Evolutionary conservation across 2,797 vertebrate species (phyloP).

Genomic region (Sebastes itinus): DNA sequence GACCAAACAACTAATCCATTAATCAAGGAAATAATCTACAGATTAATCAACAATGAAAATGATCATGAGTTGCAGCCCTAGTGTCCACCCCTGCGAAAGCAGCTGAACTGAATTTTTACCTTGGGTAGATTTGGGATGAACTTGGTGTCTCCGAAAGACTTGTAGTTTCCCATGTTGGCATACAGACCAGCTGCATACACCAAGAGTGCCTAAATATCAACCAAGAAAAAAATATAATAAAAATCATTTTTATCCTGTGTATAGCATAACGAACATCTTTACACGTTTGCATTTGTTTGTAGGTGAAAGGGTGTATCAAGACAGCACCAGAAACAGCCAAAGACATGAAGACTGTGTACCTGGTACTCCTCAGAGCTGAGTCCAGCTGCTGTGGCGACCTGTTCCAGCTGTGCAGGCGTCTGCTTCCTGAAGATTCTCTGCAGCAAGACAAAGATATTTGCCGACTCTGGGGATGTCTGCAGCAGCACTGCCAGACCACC

Average conservation of each 20-base stretch:
- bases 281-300: not conserved
- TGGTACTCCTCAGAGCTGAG: constrained; percentile 90
- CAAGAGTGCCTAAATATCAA: constrained; percentile 84
- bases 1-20: too few species aligned
- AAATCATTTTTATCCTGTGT: not conserved
- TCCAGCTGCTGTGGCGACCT: constrained; percentile 80
- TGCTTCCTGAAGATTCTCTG: constrained; percentile 89
- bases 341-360: constrained; percentile 67
- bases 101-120: constrained; percentile 72
- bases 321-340: not conserved
- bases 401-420: constrained; percentile 81
- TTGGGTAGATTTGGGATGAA: constrained; percentile 92
- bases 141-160: constrained; percentile 95
- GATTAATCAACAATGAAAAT: too few species aligned
- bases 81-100: not conserved
- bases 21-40: too few species aligned
- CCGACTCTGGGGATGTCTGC: constrained; percentile 92
- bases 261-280: not conserved
- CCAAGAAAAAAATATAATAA: not conserved
- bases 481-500: constrained; percentile 90
- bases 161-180: constrained; percentile 97
- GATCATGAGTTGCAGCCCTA: too few species aligned
- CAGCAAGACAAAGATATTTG: constrained; percentile 88
- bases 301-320: not conserved
- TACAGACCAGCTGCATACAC: constrained; percentile 91